Evolutionary conservation across 2,888 invertebrate species (phyloP), one percentile per base, ranked within the genome.

Genomic region (Limenitis camilla): DNA sequence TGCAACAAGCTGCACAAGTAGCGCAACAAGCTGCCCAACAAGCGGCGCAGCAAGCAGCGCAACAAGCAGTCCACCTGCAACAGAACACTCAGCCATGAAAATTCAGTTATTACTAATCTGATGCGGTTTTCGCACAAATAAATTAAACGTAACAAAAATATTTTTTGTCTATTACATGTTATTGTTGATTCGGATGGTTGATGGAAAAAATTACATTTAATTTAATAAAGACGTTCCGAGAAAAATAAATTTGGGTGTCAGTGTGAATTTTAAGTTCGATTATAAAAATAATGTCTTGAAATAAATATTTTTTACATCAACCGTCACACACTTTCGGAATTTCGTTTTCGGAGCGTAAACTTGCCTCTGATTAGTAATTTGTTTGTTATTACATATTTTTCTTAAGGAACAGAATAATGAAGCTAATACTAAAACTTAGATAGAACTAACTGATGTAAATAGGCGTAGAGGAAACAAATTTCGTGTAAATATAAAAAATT

Each of bases 71-170:
- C 63, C 81, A 87, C 66, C 77, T 87, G 51, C 83, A 91, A 72
- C 77, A 88, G 66, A 88, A 87, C 67, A 85, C 88, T 67, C 91
- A 91, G 72, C 89, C 93, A 91, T 94, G 93, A 94, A 92, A 92
- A 85, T 92, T 92, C 87, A 92, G 89, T 88, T 93, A 92, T 90
- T 93, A 92, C 92, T 93, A 92, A 92, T 85, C 84, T 76, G 83
- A 87, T 64, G 81, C 83, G 82, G 84, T 87, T 85, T 84, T 81
- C 46, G 40, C 45, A 44, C 44, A 40, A 40, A 43, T 30, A 38
- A 45, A 44, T 40, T 45, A 49, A 44, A 56, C 49, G 43, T 55
- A 49, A 45, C 40, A 35, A 49, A 52, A 49, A 40, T 31, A 49
- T 36, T 36, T 45, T 45, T 29, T 11, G 35, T 45, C 35, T 28